phyloP scores from a whole-genome alignment of 2,888 invertebrate species.

The Andrena haemorrhoa region DNA sequence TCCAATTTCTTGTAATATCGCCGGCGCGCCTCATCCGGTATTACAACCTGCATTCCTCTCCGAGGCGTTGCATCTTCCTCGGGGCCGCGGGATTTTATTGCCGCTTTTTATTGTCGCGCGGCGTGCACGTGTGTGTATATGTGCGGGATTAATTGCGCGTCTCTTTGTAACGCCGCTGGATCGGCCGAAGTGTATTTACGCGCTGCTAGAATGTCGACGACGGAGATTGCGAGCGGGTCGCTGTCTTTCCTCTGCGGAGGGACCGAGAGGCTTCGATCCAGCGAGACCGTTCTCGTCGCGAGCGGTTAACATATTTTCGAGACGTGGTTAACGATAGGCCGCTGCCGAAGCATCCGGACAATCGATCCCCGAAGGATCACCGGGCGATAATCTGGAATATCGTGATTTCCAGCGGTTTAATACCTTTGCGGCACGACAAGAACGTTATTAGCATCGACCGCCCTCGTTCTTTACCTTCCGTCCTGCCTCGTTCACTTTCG shows the following conservation, averaged over 20 bases:
- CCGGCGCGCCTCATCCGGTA: conserved; percentile 57
- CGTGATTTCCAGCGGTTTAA: conserved; percentile 81
- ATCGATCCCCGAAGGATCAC: conserved; percentile 59
- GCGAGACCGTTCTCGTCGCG: background rate
- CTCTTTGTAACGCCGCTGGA: conserved; percentile 44
- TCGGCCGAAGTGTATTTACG: conserved; percentile 25
- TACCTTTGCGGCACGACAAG: conserved; percentile 80
- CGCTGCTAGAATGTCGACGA: conserved; percentile 8
- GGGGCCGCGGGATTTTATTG: conserved; percentile 53
- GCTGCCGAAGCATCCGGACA: conserved; percentile 50
- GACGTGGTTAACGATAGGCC: conserved; percentile 8
- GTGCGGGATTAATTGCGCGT: conserved; percentile 48
- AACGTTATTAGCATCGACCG: conserved; percentile 82
- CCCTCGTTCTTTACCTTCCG: conserved; percentile 70
- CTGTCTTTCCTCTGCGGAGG: background rate
- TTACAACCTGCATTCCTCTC: conserved; percentile 57
- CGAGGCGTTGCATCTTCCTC: conserved; percentile 29
- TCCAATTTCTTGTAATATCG: conserved; percentile 63
- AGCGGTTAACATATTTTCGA: conserved; percentile 8
- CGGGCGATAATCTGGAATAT: conserved; percentile 72
- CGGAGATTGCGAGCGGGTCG: conserved; percentile 5
- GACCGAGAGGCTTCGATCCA: conserved; percentile 3
- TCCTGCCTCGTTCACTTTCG: conserved; percentile 80
- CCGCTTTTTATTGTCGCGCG: conserved; percentile 54
- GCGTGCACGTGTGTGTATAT: conserved; percentile 1